Percentiles rank a stretch among this genome's conserved stretches.
Conservation (phyloP, 2,888 invertebrate species). For the Sarcophaga variegata region DNA sequence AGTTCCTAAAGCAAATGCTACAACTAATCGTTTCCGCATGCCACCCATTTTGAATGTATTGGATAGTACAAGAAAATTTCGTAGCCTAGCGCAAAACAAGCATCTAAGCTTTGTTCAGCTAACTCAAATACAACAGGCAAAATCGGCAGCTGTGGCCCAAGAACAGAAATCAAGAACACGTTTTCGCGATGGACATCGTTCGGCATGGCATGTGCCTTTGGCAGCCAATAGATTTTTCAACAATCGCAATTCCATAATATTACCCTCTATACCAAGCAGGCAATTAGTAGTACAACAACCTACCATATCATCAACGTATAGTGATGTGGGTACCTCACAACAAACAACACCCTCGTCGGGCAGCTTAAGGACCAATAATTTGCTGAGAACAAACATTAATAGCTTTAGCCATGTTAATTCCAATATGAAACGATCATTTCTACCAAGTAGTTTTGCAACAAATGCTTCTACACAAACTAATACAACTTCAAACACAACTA, state of each 20-base stretch:
- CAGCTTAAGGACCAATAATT: constrained; percentile 26
- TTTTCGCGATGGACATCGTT: constrained; percentile 41
- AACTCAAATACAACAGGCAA: constrained; percentile 76
- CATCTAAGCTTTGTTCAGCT: constrained; percentile 78
- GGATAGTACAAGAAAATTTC: constrained; percentile 77
- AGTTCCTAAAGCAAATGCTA: constrained; percentile 52
- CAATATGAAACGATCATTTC: constrained; percentile 13
- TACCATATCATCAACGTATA: constrained; percentile 50
- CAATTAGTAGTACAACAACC: constrained; percentile 51
- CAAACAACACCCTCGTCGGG: constrained; percentile 46
- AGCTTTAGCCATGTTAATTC: constrained; percentile 11
- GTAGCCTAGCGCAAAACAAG: constrained; percentile 73
- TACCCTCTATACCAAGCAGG: constrained; percentile 74
- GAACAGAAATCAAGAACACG: constrained; percentile 49
- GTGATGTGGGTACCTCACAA: constrained; percentile 44
- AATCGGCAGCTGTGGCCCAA: constrained; percentile 76
- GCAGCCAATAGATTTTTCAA: constrained; percentile 75
- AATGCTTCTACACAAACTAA: constrained; percentile 72
- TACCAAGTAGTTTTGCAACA: constrained; percentile 58
- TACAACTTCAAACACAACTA: constrained; percentile 71
- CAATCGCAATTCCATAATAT: constrained; percentile 77
- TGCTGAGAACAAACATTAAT: constrained; percentile 41
- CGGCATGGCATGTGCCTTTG: constrained; percentile 76
- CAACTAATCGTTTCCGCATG: constrained; percentile 74
- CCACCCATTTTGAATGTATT: constrained; percentile 80